Base-by-base conservation (phyloP, 2,888 invertebrate species). In the Ectobius pallidus region DNA sequence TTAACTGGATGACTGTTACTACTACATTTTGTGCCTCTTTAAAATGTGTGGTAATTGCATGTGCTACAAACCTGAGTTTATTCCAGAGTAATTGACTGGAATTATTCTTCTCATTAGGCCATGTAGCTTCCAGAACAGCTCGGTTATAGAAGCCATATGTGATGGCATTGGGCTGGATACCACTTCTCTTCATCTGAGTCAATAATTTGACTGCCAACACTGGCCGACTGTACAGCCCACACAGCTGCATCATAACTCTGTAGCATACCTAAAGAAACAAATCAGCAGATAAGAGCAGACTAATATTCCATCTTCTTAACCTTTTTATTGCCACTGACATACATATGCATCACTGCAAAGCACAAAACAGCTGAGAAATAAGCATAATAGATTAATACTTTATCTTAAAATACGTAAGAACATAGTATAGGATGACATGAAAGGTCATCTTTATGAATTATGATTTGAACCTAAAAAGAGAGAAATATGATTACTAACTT, bases 181-280 rank as follows among this genome's bases (percentile, higher is more conserved):
- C 96, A 46, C 92, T 92, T 22, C 94, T 89, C 82, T 96, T 96
- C 96, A 97, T 97, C 58, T 95, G 89, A 80, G 95, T 92, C 78
- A 95, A 85, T 63, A 95, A 85, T 80, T 96, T 95, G 0, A 99
- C 97, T 1, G 99, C 99, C 79, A 99, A 84, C 72, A 96, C 92
- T 0, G 99, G 99, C 80, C 96, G 89, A 72, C 95, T 94, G 82
- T 97, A 95, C 77, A 94, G 91, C 6, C 99, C 97, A 84, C 99
- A 99, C 27, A 99, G 86, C 83, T 99, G 97, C 95, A 99, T 97
- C 91, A 99, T 94, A 69, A 98, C 94, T 74, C 99, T 89, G 83
- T 98, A 99, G 84, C 99, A 99, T 68, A 99, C 95, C 92, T 91
- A 78, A 20, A 68, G 39, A 62, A 68, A 67, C 61, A 69, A 25